These are phyloP conservation scores for Tylochromis polylepis DNA, from an alignment of 2,113 vertebrate genomes.

Conservation along the genomic window DNA sequence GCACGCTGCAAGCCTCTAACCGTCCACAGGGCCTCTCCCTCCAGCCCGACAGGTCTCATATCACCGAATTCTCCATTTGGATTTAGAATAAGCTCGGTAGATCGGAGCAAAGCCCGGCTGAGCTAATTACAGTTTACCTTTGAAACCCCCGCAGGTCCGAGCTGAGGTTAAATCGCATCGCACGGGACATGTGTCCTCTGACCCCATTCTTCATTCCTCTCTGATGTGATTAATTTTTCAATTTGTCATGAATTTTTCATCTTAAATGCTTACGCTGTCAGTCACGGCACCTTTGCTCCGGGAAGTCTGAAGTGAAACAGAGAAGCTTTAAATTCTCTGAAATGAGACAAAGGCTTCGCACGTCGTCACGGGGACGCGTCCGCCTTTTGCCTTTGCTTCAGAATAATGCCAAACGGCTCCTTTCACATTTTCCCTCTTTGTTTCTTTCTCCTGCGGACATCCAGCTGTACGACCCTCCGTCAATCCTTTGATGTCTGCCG, in stretches of 20 bases:
- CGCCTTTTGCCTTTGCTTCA: background rate
- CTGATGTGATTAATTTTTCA: background rate
- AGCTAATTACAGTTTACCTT: conserved; percentile 19
- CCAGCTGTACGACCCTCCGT: background rate
- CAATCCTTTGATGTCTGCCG: background rate
- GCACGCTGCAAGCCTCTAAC: background rate
- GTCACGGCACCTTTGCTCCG: background rate
- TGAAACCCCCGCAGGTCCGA: conserved; percentile 1
- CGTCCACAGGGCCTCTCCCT: background rate
- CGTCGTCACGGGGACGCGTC: rapidly evolving
- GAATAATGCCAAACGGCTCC: no score
- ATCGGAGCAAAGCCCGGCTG: background rate
- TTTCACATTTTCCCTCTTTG: background rate
- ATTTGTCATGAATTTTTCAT: background rate
- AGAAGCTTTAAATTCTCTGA: background rate
- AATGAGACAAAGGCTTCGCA: background rate
- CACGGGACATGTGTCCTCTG: background rate
- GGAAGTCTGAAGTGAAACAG: background rate
- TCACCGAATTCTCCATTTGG: background rate
- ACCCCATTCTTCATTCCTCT: background rate
- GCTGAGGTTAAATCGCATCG: background rate
- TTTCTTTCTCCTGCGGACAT: background rate
- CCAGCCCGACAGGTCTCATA: background rate
- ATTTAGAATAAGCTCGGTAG: background rate
- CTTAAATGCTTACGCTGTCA: background rate